phyloP scores from a whole-genome alignment of 2,888 invertebrate genomes.

The Aplocera efformata region DNA sequence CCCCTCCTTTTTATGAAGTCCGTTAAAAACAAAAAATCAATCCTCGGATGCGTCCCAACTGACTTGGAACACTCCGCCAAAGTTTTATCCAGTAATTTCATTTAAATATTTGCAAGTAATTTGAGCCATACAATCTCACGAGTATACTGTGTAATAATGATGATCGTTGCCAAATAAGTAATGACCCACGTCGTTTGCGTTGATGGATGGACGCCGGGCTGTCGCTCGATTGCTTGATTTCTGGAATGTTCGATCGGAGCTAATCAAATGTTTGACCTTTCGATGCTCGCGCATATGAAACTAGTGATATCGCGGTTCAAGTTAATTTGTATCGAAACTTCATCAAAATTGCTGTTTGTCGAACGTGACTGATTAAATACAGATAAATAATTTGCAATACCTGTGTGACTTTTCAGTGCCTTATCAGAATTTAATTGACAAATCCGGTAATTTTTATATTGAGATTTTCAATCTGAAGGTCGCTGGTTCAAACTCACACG shows the following conservation, averaged over 20 bases:
- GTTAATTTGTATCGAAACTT: too few species aligned
- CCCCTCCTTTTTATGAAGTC: too few species aligned
- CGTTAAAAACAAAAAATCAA: too few species aligned
- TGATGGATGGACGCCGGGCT: constrained; percentile 56
- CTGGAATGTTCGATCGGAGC: constrained; percentile 12
- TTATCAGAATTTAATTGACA: too few species aligned
- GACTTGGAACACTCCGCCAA: neutral
- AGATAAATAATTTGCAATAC: too few species aligned
- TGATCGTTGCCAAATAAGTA: constrained; percentile 70
- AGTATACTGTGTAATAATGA: constrained; percentile 51
- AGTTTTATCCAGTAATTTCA: neutral
- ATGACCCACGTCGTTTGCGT: constrained; percentile 56
- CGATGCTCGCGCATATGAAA: neutral
- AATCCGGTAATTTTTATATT: too few species aligned
- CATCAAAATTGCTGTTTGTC: too few species aligned
- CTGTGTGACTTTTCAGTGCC: too few species aligned
- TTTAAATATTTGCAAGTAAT: neutral
- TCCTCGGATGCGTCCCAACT: too few species aligned
- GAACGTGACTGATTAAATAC: too few species aligned
- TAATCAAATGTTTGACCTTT: constrained; percentile 9
- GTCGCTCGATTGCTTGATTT: constrained; percentile 24
- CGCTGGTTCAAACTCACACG: too few species aligned
- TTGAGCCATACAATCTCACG: constrained; percentile 31
- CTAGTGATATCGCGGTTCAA: neutral
- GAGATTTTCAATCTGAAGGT: too few species aligned